Conservation (phyloP, 2,797 vertebrate species). For the Acanthornis magna region DNA sequence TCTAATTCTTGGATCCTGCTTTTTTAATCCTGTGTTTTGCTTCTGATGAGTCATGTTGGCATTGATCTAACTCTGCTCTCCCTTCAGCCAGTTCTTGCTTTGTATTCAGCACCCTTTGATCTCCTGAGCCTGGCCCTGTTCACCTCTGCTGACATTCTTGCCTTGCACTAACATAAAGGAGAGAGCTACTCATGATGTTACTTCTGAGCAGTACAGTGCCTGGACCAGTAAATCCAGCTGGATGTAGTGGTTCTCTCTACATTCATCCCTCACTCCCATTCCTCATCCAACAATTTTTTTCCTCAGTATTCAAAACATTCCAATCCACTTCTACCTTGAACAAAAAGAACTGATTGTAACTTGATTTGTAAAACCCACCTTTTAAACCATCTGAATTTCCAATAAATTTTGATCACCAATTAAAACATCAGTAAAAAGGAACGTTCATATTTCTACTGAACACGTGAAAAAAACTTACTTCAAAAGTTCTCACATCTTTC, state of each 20-base stretch:
- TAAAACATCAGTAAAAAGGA: not conserved
- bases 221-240: not conserved
- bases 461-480: not conserved
- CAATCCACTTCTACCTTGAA: not conserved
- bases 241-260: not conserved
- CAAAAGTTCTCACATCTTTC: not conserved
- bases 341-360: not conserved
- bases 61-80: not conserved
- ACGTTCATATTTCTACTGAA: not conserved
- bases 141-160: not conserved
- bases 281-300: not conserved
- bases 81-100: not conserved
- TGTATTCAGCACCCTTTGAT: not conserved
- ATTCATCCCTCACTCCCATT: not conserved
- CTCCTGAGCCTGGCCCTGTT: not conserved
- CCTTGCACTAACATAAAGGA: not conserved
- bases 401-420: not conserved
- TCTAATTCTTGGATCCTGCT: not conserved
- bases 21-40: not conserved
- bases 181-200: not conserved
- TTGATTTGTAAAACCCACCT: not conserved
- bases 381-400: not conserved
- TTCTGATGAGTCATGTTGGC: not conserved
- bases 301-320: not conserved
- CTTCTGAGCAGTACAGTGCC: not conserved